Evolutionary conservation across 2,797 vertebrate species (phyloP).

Genomic region (Carcharodon carcharias): DNA sequence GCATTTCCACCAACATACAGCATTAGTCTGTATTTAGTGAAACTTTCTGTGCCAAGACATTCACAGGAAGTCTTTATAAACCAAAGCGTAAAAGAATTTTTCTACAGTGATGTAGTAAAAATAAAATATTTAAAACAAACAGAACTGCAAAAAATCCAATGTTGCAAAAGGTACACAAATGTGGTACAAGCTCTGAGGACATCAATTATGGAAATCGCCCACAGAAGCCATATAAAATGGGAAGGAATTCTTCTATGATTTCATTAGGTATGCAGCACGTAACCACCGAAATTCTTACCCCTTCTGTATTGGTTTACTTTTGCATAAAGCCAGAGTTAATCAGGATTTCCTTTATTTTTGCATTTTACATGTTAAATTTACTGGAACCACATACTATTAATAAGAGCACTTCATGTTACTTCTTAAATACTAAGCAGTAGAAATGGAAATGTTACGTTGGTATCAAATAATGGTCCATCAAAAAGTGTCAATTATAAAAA

Average conservation of each 20-base stretch:
- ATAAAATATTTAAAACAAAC: neutral
- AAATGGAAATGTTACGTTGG: neutral
- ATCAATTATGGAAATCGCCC: no score
- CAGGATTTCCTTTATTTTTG: neutral
- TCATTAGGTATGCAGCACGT: neutral
- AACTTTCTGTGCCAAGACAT: constrained; percentile 20
- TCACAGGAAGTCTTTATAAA: constrained; percentile 28
- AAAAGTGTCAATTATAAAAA: neutral
- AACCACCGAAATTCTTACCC: no score
- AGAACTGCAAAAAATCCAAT: neutral
- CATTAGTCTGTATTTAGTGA: constrained; percentile 37
- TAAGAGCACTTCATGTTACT: neutral
- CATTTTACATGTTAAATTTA: neutral
- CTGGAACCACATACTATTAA: neutral
- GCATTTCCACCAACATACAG: constrained; percentile 10
- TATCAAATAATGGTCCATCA: neutral
- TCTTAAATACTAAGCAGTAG: neutral
- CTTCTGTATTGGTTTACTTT: neutral
- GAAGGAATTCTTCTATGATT: neutral
- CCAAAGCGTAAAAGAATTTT: neutral
- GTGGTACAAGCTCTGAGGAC: neutral
- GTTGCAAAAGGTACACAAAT: neutral
- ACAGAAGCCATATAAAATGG: neutral
- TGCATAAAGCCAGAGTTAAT: neutral
- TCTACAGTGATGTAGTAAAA: neutral